Base-by-base conservation (phyloP, 2,888 invertebrate genomes). In the Scaptomyza polygonia region DNA sequence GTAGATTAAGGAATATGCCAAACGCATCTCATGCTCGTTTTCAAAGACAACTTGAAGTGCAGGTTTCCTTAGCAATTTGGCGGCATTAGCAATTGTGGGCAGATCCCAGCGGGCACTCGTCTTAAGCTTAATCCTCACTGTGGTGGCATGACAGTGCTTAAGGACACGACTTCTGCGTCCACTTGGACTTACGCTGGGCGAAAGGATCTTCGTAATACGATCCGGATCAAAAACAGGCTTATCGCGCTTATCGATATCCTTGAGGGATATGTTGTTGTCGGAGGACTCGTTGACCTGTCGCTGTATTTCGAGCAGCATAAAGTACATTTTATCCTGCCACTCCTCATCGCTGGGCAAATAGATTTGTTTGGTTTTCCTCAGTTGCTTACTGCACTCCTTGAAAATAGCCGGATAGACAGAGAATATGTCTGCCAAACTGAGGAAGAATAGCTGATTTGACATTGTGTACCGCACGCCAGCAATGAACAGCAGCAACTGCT, bases 401-500 rank as follows among this genome's bases (percentile, higher is more conserved):
- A 96, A 92, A 2, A 95, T 91, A 80, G 93, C 93, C 0, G 95
- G 94, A 84, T 95, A 95, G 6, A 94, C 93, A 14, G 93, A 93
- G 88, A 95, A 95, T 43, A 95, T 92, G 84, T 94, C 90, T 16
- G 92, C 91, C 63, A 91, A 79, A 54, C 90, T 90, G 43, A 92
- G 83, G 61, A 91, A 89, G 66, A 92, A 91, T 12, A 92, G 72
- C 57, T 91, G 89, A 73, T 89, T 90, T 39, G 90, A 69, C 91
- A 91, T 91, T 90, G 27, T 7, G 30, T 11, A 44, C 70, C 65
- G 63, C 49, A 56, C 70, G 67, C 70, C 47, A 56, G 57, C 66
- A 67, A 53, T 55, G 70, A 78, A 73, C 67, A 64, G 49, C 67
- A 69, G 59, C 63, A 73, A 71, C 68, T 77, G 76, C 51, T 47